Evolutionary conservation across 2,113 vertebrate genomes (phyloP).

Genomic region (Ameiurus melas): DNA sequence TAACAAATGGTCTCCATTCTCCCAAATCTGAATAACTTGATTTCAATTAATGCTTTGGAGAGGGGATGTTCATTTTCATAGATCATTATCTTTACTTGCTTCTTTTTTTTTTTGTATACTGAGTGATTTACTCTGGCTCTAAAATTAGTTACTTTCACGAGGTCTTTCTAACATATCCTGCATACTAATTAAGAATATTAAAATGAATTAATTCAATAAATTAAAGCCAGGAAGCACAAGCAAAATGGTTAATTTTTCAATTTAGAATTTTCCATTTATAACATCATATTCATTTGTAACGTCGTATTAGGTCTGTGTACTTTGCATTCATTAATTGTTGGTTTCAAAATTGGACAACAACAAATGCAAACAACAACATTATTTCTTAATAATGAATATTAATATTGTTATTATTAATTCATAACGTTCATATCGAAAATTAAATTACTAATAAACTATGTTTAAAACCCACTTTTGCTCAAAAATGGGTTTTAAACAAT

Average conservation of each 20-base stretch:
- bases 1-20: conserved; percentile 37
- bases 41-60: conserved; percentile 22
- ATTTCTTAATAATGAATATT: too few species aligned
- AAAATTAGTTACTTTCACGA: not conserved
- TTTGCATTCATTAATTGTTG: too few species aligned
- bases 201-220: not conserved
- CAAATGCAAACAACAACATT: too few species aligned
- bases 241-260: not conserved
- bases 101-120: conserved; percentile 4
- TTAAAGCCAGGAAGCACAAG: not conserved
- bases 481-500: too few species aligned
- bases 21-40: conserved; percentile 29
- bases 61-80: conserved; percentile 11
- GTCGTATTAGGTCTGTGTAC: too few species aligned
- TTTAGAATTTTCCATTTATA: not conserved
- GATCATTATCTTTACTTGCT: conserved; percentile 19
- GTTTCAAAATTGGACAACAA: too few species aligned
- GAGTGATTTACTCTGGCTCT: not conserved
- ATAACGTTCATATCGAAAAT: too few species aligned
- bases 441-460: too few species aligned
- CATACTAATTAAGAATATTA: not conserved
- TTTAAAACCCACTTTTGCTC: too few species aligned
- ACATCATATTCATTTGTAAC: too few species aligned
- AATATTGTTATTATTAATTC: too few species aligned
- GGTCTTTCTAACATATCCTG: not conserved